Percentiles rank a stretch among this genome's conserved stretches.
These are phyloP conservation scores for Cataglyphis hispanica DNA, from an alignment of 1,140 invertebrate species.

Conservation along the genomic window DNA sequence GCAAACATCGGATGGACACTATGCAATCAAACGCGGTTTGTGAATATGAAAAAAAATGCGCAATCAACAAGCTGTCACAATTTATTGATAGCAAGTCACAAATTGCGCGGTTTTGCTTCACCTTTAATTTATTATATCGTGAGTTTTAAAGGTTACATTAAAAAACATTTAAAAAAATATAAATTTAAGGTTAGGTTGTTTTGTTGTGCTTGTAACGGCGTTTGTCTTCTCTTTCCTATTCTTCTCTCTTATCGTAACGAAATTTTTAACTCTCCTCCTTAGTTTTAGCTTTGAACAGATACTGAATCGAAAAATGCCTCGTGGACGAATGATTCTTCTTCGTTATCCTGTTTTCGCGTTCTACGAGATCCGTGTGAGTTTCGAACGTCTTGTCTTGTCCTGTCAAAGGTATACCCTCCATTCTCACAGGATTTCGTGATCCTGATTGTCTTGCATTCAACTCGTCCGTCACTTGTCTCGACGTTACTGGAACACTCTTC, in stretches of 20 bases:
- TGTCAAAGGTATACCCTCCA: not conserved
- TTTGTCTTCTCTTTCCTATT: not conserved
- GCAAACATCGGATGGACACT: not conserved
- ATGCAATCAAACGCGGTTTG: not conserved
- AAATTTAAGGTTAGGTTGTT: not conserved
- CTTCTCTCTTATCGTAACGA: not conserved
- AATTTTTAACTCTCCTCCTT: constrained; percentile 3
- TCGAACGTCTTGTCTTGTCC: not conserved
- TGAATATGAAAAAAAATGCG: not conserved
- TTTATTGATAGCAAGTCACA: not conserved
- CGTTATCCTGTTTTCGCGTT: not conserved
- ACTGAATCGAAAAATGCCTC: not conserved
- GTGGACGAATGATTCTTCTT: not conserved
- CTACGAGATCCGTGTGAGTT: no score
- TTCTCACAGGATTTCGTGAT: constrained; percentile 33
- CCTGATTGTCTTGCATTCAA: not conserved
- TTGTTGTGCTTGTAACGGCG: not conserved
- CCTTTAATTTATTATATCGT: constrained; percentile 13
- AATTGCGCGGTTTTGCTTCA: not conserved
- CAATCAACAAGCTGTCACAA: not conserved
- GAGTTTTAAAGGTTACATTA: not conserved
- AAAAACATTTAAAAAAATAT: not conserved
- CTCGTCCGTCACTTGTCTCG: not conserved
- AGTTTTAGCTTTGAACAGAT: not conserved
- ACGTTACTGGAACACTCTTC: constrained; percentile 9